Evolutionary conservation across 35 echinoderm and acorn worm genomes (phyloP).

Genomic region (Heliocidaris tuberculata): DNA sequence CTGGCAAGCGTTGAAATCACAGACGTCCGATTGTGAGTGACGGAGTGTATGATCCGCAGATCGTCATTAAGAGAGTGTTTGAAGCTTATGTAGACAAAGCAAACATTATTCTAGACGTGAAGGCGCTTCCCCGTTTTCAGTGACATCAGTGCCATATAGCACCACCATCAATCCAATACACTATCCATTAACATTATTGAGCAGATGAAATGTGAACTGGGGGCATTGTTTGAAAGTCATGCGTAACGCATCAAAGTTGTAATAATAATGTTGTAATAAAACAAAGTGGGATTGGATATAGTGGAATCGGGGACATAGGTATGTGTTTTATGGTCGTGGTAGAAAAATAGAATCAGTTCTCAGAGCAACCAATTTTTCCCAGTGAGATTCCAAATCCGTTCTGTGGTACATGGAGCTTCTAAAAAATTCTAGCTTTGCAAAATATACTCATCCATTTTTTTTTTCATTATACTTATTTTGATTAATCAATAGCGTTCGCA

Average conservation of each 20-base stretch:
- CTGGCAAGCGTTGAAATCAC: background rate
- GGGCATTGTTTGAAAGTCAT: background rate
- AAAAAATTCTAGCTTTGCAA: no score
- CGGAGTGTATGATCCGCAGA: background rate
- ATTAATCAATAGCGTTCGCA: no score
- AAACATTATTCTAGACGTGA: constrained; percentile 17
- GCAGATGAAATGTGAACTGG: background rate
- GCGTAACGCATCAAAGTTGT: background rate
- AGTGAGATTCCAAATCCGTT: no score
- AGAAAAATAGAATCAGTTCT: background rate
- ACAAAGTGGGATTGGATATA: background rate
- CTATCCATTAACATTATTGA: constrained; percentile 3
- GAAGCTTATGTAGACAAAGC: constrained; percentile 2
- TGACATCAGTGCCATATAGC: background rate
- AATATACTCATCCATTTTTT: no score
- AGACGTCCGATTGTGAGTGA: background rate
- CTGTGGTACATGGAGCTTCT: no score
- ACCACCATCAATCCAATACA: background rate
- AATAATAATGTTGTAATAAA: background rate
- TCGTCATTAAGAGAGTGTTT: constrained; percentile 10
- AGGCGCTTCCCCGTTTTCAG: background rate
- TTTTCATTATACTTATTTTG: no score
- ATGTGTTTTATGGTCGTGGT: background rate
- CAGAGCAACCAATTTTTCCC: no score
- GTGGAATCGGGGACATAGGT: background rate